Evolutionary conservation across 2,888 invertebrate genomes (phyloP).

Genomic region (Archips crataeganus): DNA sequence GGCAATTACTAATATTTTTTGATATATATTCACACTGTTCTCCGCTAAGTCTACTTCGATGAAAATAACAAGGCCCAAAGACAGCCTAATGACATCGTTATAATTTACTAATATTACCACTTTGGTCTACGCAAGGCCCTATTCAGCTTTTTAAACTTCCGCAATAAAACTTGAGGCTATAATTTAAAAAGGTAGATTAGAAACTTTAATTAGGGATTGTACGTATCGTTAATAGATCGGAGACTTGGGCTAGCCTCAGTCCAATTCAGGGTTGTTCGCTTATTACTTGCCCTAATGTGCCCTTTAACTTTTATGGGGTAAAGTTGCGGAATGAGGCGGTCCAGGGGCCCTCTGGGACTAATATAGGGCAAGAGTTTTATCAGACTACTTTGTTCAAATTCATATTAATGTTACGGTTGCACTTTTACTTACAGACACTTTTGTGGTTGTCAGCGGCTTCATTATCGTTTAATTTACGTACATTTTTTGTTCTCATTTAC

Average conservation of each 20-base stretch:
- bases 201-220: constrained; percentile 35
- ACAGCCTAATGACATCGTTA: background rate
- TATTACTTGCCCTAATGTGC: constrained; percentile 83
- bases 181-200: constrained; percentile 27
- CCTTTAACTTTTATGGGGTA: constrained; percentile 83
- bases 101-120: background rate
- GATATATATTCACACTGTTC: no score
- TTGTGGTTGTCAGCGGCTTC: constrained; percentile 1
- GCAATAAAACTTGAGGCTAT: constrained; percentile 26
- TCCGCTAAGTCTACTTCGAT: background rate
- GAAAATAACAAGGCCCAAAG: background rate
- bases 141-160: constrained; percentile 14
- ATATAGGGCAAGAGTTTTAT: constrained; percentile 78
- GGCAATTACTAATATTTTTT: no score
- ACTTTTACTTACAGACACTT: constrained; percentile 21
- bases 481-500: background rate
- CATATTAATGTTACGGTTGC: constrained; percentile 67
- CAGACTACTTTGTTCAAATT: constrained; percentile 71
- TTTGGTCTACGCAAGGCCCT: background rate
- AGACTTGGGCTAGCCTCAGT: constrained; percentile 59
- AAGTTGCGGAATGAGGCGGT: constrained; percentile 75
- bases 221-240: constrained; percentile 51
- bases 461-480: constrained; percentile 6
- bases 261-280: constrained; percentile 76
- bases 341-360: constrained; percentile 66